A percentile compares a stretch with the other conserved stretches of the same genome.
These are phyloP conservation scores for Melangyna quadrimaculata DNA, from an alignment of 2,888 invertebrate species.

Conservation along the genomic window DNA sequence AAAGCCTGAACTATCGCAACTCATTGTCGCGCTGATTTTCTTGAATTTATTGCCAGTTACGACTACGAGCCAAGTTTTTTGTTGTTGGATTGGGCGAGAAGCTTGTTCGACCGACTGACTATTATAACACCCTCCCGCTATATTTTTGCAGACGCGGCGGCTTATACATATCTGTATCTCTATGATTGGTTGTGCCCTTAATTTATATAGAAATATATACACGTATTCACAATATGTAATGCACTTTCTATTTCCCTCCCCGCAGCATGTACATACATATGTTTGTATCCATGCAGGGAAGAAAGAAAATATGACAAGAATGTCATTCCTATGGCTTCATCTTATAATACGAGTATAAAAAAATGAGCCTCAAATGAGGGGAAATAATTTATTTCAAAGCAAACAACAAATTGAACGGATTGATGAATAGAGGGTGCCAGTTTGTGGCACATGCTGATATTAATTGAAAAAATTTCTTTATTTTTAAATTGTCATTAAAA, in stretches of 20 bases:
- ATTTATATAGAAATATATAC: slow-evolving; percentile 15
- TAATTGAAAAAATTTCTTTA: background rate
- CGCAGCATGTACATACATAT: background rate
- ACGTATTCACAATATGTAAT: slow-evolving; percentile 6
- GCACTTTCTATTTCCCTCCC: slow-evolving; percentile 47
- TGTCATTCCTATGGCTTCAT: slow-evolving; percentile 50
- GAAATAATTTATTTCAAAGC: slow-evolving; percentile 9
- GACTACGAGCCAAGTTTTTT: slow-evolving; percentile 47
- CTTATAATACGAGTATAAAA: slow-evolving; percentile 4
- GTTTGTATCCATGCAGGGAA: background rate
- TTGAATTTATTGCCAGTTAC: slow-evolving; percentile 57
- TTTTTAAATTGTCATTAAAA: too few species aligned
- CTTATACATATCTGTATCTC: slow-evolving; percentile 7
- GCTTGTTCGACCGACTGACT: slow-evolving; percentile 38
- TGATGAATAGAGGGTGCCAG: slow-evolving; percentile 21
- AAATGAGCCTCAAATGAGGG: slow-evolving; percentile 20
- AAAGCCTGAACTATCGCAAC: slow-evolving; percentile 53
- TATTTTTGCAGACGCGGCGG: background rate
- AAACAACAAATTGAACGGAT: slow-evolving; percentile 44
- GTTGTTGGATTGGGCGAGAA: slow-evolving; percentile 37
- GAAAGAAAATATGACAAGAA: slow-evolving; percentile 31
- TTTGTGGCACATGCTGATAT: slow-evolving; percentile 34
- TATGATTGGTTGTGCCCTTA: slow-evolving; percentile 50
- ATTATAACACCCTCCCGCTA: slow-evolving; percentile 31
- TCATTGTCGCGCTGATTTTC: slow-evolving; percentile 64